Evolutionary conservation across 2,888 invertebrate species (phyloP), one percentile per base, ranked within the genome.

Genomic region (Steinernema hermaphroditum): DNA sequence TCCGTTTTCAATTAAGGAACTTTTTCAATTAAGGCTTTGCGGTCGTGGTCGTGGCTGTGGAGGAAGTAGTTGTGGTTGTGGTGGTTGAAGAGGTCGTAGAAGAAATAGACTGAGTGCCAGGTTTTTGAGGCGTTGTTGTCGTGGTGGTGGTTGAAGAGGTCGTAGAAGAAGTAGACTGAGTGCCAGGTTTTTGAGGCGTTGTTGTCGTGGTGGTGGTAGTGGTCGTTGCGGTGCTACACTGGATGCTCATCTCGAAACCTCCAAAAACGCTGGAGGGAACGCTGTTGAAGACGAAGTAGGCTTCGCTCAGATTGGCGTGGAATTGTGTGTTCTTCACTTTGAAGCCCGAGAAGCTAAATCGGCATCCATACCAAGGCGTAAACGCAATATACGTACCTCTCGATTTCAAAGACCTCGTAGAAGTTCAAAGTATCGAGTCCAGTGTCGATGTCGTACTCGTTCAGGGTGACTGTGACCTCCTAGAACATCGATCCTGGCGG

Each of bases 261-360:
- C 54, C 54, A 27, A 24, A 54, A 27, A 54, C 54, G 27, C 54
- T 54, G 12, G 54, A 54, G 27, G 27, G 22, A 27, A 27, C 27
- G 54, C 27, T 27, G 54, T 54, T 54, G 54, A 54, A 54, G 24
- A 54, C 54, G 19, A 54, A 54, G 27, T 24, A 54, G 22, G n/a
- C 54, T 22, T 54, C 54, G 54, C n/a, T 54, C n/a, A 27, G 24
- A 16, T 54, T 54, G 6, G 54, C 27, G 6, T 22, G 6, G 27
- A 54, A 54, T 27, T 12, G 6, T 6, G 24, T 14, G 22, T 22
- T 27, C 22, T 22, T 24, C 2, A 54, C 54, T 8, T 9, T 4
- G 54, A 54, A 54, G 6, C 54, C 54, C 4, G 54, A 22, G 54
- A 54, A 54, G 54, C 46, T 46, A 16, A 46, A 46, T 12, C 4